Evolutionary conservation across 2,888 invertebrate species (phyloP), one percentile per base, ranked within the genome.

Genomic region (Actias luna): DNA sequence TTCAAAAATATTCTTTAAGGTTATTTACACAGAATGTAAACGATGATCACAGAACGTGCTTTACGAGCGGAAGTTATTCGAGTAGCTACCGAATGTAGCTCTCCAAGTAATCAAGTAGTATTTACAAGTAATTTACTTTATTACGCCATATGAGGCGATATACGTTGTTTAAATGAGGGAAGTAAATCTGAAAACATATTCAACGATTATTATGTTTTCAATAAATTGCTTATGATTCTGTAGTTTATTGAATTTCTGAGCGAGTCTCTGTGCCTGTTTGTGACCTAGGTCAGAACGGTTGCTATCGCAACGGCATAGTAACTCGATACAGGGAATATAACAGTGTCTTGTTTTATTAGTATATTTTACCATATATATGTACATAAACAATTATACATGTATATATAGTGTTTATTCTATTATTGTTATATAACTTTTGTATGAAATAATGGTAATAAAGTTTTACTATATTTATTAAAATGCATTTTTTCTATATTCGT

Each of bases 291-390:
- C 69, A 72, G 74, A 72, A 67, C 69, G 67, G 72, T 77, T 67
- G 67, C 72, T 75, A 76, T 71, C 72, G 74, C 69, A 60, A 67
- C 74, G 80, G 70, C 81, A 83, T 65, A 81, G 70, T 82, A 75
- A 82, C 81, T 79, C 64, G 65, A 67, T 67, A 72, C 65, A 29
- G 61, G 36, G 27, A 57, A 61, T 39, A 39, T 39, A 18, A 29
- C n/a, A 61, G 27, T 52, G 18, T 31, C 33, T 25, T 33, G 50
- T 50, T 33, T 33, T 22, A 10, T 60, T 35, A 31, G 27, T 16
- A 25, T 42, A 42, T 42, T 7, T 42, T 42, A 27, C 25, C 52
- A 29, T 36, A 61, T 27, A 52, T 35, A 60, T 22, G 52, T 35
- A 36, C 5, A 22, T 27, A 5, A n/a, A n/a, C n/a, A n/a, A n/a